Evolutionary conservation across 2,113 vertebrate genomes (phyloP).

Genomic region (Nibea albiflora): DNA sequence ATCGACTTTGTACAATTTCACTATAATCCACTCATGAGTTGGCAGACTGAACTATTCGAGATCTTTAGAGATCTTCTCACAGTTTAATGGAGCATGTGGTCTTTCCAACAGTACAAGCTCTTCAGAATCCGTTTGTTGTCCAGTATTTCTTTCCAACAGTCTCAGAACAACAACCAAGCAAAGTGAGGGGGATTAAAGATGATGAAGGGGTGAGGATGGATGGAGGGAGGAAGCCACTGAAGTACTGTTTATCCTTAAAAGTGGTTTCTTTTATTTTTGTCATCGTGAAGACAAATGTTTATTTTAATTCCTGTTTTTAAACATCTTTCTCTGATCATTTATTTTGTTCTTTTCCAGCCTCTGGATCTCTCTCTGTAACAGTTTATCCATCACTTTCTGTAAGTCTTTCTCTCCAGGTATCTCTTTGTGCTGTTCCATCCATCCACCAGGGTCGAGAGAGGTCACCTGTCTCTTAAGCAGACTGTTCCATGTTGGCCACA

Average conservation of each 20-base stretch:
- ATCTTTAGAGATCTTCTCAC: not conserved
- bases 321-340: not conserved
- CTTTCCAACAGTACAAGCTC: not conserved
- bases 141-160: constrained; percentile 1
- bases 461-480: constrained; percentile 1
- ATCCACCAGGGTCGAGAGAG: not conserved
- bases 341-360: not conserved
- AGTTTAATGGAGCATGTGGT: not conserved
- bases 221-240: not conserved
- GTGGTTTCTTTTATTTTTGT: not conserved
- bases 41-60: not conserved
- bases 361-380: not conserved
- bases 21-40: not conserved
- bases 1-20: not conserved
- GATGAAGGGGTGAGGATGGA: not conserved
- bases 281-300: not conserved
- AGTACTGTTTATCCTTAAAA: not conserved
- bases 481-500: constrained; percentile 25
- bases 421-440: constrained; percentile 18
- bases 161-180: not conserved
- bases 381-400: not conserved
- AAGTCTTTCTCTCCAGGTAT: not conserved
- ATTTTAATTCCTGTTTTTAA: not conserved
- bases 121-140: not conserved
- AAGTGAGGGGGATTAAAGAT: not conserved